These are phyloP conservation scores for Cataglyphis cursor DNA, from an alignment of 2,888 invertebrate genomes.

Conservation along the genomic window DNA sequence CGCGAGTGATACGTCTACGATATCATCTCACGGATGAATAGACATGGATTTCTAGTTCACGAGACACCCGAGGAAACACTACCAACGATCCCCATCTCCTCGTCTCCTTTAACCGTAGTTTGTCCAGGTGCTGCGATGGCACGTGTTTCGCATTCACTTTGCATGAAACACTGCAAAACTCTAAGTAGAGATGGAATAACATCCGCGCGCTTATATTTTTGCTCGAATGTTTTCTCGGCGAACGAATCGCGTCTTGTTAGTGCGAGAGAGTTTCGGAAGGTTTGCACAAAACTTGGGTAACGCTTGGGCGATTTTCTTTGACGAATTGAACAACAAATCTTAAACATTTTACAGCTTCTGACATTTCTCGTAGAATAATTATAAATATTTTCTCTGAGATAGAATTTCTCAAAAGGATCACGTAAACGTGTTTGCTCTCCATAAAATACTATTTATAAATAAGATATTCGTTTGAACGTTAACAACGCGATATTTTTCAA, in stretches of 20 bases:
- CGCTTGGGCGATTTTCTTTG: background rate
- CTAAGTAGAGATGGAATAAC: slow-evolving; percentile 45
- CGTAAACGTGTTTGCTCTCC: background rate
- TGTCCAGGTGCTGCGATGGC: slow-evolving; percentile 30
- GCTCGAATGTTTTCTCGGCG: background rate
- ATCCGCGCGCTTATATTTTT: slow-evolving; percentile 17
- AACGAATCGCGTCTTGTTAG: slow-evolving; percentile 16
- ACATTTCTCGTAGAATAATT: slow-evolving; percentile 12
- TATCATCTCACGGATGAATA: slow-evolving; percentile 73
- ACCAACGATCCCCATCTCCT: slow-evolving; percentile 48
- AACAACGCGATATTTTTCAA: background rate
- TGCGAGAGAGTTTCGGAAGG: slow-evolving; percentile 16
- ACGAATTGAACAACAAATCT: slow-evolving; percentile 28
- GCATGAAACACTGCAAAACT: slow-evolving; percentile 55
- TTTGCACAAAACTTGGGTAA: background rate
- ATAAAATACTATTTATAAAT: background rate
- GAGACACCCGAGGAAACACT: slow-evolving; percentile 61
- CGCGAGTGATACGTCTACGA: slow-evolving; percentile 61
- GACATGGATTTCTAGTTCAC: slow-evolving; percentile 71
- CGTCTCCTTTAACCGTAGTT: slow-evolving; percentile 42
- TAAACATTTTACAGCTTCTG: background rate
- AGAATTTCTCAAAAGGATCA: background rate
- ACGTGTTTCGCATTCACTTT: slow-evolving; percentile 26
- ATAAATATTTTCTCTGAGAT: background rate
- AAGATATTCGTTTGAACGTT: background rate